A percentile compares a stretch with the other conserved stretches of the same genome.
These are phyloP conservation scores for Agrilus mali DNA, from an alignment of 2,888 invertebrate species.

Conservation along the genomic window DNA sequence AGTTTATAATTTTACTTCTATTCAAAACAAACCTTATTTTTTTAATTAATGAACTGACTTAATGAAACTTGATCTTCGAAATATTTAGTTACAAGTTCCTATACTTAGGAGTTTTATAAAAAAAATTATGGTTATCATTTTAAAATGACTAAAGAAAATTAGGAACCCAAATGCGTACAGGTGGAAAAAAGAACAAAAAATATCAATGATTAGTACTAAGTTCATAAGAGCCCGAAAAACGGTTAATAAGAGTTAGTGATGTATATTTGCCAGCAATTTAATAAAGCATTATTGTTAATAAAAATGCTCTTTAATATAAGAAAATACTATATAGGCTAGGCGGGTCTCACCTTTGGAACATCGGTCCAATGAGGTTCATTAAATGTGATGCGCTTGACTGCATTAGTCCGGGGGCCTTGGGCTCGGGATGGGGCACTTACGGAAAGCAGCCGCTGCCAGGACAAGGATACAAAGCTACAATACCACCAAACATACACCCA, in stretches of 20 bases:
- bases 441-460: slow-evolving; percentile 31
- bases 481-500: slow-evolving; percentile 28
- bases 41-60: too few relatives aligned
- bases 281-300: too few relatives aligned
- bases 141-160: not conserved
- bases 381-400: slow-evolving; percentile 39
- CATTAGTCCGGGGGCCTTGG: slow-evolving; percentile 31
- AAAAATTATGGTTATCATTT: not conserved
- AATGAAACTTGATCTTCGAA: too few relatives aligned
- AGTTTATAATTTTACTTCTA: too few relatives aligned
- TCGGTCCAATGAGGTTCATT: slow-evolving; percentile 24
- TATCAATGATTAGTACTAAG: too few relatives aligned
- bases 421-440: slow-evolving; percentile 29
- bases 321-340: slow-evolving; percentile 12
- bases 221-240: too few relatives aligned
- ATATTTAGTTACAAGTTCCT: too few relatives aligned
- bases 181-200: not conserved
- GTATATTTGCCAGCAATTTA: too few relatives aligned
- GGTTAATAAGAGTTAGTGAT: too few relatives aligned
- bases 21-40: too few relatives aligned
- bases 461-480: slow-evolving; percentile 32
- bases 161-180: not conserved
- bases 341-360: slow-evolving; percentile 32
- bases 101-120: not conserved
- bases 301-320: slow-evolving; percentile 4